These are phyloP conservation scores for Stomatorhinus ivindoensis DNA, from an alignment of 2,113 vertebrate genomes.

Conservation along the genomic window DNA sequence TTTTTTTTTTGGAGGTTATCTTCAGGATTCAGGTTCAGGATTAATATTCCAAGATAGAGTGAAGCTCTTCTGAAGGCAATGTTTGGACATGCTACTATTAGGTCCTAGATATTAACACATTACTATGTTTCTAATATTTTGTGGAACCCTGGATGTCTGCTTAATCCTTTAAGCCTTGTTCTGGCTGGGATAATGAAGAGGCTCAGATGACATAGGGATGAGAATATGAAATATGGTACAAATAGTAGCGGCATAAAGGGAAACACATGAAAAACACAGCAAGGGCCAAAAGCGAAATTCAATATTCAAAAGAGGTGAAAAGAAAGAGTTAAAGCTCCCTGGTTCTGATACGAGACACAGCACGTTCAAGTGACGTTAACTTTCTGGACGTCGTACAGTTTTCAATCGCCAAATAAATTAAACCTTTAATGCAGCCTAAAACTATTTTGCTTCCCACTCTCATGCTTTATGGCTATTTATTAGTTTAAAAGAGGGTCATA, in stretches of 20 bases:
- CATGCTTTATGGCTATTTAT: background rate
- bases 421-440: background rate
- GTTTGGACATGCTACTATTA: background rate
- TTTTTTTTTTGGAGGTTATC: background rate
- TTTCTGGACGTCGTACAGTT: background rate
- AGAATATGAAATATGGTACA: background rate
- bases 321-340: background rate
- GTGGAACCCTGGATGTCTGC: background rate
- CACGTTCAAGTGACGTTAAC: background rate
- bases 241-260: background rate
- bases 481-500: background rate
- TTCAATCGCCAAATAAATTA: background rate
- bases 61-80: background rate
- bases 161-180: background rate
- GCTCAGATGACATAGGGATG: background rate
- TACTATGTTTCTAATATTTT: background rate
- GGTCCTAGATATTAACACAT: background rate
- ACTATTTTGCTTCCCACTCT: background rate
- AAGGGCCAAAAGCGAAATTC: background rate
- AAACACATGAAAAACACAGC: background rate
- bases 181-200: background rate
- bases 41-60: background rate
- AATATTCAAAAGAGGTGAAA: background rate
- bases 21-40: background rate
- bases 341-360: background rate